phyloP scores from a whole-genome alignment of 2,797 vertebrate species.

The Sus cebifrons region DNA sequence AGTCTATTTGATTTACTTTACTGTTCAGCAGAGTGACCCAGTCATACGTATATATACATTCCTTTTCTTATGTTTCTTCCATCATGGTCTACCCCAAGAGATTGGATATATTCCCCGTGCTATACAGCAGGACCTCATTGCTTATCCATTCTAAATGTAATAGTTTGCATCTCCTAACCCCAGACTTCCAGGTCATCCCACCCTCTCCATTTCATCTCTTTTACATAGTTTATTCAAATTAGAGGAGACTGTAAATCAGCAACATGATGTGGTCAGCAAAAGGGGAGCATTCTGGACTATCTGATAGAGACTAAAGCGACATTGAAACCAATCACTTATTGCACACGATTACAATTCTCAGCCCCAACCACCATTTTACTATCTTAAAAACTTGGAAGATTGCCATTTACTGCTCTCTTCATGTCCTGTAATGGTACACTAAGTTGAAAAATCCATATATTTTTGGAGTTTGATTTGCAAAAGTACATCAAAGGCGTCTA shows the following conservation, averaged over 20 bases:
- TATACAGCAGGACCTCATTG: too few relatives aligned
- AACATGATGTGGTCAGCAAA: conserved; percentile 1
- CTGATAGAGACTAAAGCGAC: neutral
- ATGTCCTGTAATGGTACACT: conserved; percentile 21
- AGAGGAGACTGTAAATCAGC: conserved; percentile 69
- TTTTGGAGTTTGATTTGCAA: conserved; percentile 57
- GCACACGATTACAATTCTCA: neutral
- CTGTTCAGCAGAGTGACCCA: too few relatives aligned
- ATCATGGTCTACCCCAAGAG: too few relatives aligned
- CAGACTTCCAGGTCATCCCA: too few relatives aligned
- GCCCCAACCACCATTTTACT: conserved; percentile 20
- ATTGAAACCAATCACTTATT: neutral
- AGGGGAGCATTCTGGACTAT: neutral
- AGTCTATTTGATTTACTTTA: too few relatives aligned
- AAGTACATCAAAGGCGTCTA: neutral
- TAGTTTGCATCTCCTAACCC: too few relatives aligned
- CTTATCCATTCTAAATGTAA: too few relatives aligned
- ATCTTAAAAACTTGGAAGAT: conserved; percentile 7
- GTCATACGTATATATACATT: too few relatives aligned
- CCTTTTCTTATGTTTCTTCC: too few relatives aligned
- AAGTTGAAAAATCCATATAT: neutral
- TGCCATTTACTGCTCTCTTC: conserved; percentile 27
- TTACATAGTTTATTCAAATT: conserved; percentile 48
- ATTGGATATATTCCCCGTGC: too few relatives aligned
- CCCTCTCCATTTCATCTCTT: neutral